Percentiles rank a stretch among this genome's conserved stretches.
These are phyloP conservation scores for Cariama cristata DNA, from an alignment of 2,113 vertebrate species.

Conservation along the genomic window DNA sequence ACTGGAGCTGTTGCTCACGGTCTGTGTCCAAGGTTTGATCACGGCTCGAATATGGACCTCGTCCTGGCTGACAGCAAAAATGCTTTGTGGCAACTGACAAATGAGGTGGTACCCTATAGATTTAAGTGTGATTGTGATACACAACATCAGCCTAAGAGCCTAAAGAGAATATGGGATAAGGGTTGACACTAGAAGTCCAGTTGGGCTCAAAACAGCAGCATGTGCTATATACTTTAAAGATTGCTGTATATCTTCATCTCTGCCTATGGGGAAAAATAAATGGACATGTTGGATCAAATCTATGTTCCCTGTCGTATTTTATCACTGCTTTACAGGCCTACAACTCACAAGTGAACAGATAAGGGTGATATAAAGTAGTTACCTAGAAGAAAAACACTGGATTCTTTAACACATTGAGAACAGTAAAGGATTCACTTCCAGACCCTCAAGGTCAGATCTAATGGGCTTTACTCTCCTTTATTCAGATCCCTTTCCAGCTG, in stretches of 20 bases:
- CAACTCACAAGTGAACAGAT: conserved; percentile 3
- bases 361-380: conserved; percentile 1
- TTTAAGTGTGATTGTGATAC: conserved; percentile 61
- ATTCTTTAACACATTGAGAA: neutral
- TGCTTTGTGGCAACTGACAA: conserved; percentile 70
- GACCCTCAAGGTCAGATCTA: neutral
- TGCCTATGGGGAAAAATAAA: conserved; percentile 38
- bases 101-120: conserved; percentile 71
- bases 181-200: conserved; percentile 9
- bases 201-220: conserved; percentile 51
- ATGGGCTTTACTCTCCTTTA: neutral
- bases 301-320: neutral
- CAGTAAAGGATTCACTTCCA: neutral
- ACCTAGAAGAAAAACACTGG: neutral
- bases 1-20: conserved; percentile 66
- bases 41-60: neutral
- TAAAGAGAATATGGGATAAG: neutral
- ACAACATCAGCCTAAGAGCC: conserved; percentile 28
- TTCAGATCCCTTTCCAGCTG: neutral
- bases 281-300: conserved; percentile 14
- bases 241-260: conserved; percentile 30
- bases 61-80: conserved; percentile 50
- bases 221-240: neutral
- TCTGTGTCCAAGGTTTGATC: conserved; percentile 32
- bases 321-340: neutral